A percentile compares a stretch with the other conserved stretches of the same genome.
Conservation (phyloP, 2,113 vertebrate species). For the Odontesthes bonariensis region DNA sequence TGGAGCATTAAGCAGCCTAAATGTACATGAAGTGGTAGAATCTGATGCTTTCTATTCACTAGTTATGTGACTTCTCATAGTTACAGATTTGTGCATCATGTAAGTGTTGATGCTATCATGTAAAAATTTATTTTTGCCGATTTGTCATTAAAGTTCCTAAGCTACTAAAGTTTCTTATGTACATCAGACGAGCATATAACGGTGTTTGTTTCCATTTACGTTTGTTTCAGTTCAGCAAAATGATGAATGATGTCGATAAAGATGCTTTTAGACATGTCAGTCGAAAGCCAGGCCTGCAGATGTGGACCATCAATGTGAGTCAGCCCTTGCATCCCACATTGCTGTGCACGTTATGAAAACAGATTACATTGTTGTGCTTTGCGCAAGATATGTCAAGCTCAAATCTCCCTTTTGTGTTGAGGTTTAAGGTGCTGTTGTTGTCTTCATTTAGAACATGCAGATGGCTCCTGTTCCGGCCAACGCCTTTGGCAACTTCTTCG, state of each 20-base stretch:
- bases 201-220: not conserved
- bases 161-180: not conserved
- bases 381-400: not conserved
- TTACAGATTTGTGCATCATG: too few species aligned
- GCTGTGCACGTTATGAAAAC: not conserved
- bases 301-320: constrained; percentile 94
- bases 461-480: constrained; percentile 87
- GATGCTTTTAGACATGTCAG: constrained; percentile 74
- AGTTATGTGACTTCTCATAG: too few species aligned
- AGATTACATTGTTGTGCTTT: not conserved
- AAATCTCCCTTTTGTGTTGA: constrained; percentile 1
- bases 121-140: too few species aligned
- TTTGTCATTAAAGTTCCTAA: not conserved
- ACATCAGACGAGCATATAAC: too few species aligned
- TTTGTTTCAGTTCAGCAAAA: constrained; percentile 78
- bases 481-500: constrained; percentile 90
- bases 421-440: constrained; percentile 18
- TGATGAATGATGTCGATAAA: constrained; percentile 79
- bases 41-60: too few species aligned
- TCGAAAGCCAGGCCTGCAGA: constrained; percentile 87
- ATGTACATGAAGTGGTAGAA: too few species aligned
- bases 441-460: constrained; percentile 86
- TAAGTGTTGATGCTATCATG: too few species aligned
- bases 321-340: not conserved
- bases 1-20: too few species aligned